These are phyloP conservation scores for Diaperis boleti DNA, from an alignment of 2,888 invertebrate species.

Conservation along the genomic window DNA sequence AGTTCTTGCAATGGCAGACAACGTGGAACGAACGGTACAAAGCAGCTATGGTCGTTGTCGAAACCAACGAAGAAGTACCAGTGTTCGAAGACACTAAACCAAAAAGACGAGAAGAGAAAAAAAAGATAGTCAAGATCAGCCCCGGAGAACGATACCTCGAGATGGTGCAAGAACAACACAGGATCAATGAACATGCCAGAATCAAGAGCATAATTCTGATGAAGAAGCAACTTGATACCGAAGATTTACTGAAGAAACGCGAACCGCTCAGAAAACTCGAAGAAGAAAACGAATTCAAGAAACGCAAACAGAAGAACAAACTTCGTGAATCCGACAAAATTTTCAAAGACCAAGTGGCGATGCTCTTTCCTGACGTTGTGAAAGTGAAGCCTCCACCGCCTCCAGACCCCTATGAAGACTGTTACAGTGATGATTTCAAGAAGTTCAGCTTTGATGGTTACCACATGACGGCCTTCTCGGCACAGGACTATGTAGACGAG, in stretches of 20 bases:
- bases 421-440: conserved; percentile 58
- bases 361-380: conserved; percentile 73
- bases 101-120: conserved; percentile 41
- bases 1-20: conserved; percentile 73
- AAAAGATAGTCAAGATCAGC: conserved; percentile 34
- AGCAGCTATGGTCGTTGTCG: conserved; percentile 64
- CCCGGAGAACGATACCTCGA: conserved; percentile 49
- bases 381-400: conserved; percentile 66
- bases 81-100: conserved; percentile 59
- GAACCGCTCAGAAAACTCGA: conserved; percentile 73
- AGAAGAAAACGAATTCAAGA: conserved; percentile 71
- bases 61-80: conserved; percentile 57
- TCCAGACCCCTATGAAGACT: conserved; percentile 60
- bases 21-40: conserved; percentile 68
- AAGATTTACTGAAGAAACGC: conserved; percentile 72
- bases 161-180: conserved; percentile 70
- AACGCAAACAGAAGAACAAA: conserved; percentile 68
- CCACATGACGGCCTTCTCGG: conserved; percentile 58
- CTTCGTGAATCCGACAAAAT: conserved; percentile 72
- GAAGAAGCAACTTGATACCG: conserved; percentile 73
- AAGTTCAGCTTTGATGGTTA: conserved; percentile 65
- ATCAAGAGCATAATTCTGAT: conserved; percentile 74
- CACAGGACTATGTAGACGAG: conserved; percentile 65
- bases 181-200: conserved; percentile 74
- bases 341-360: conserved; percentile 75